Evolutionary conservation across 2,113 vertebrate genomes (phyloP).

Genomic region (Arizona elegans): DNA sequence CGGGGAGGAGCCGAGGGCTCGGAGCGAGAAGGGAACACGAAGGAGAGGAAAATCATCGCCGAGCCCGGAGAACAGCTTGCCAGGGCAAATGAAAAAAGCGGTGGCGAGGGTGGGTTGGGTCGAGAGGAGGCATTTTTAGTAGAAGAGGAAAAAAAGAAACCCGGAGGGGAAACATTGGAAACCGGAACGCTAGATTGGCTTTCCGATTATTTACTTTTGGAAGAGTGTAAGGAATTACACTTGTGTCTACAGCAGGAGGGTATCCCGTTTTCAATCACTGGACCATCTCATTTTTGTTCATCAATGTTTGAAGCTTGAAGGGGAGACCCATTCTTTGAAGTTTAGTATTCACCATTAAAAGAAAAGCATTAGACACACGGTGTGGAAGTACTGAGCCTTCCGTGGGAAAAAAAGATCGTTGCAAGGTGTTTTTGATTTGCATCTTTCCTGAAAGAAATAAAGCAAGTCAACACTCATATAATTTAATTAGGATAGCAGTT

Average conservation of each 20-base stretch:
- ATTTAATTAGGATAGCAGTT: neutral
- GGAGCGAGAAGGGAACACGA: too few relatives aligned
- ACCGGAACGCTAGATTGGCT: neutral
- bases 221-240: neutral
- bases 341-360: neutral
- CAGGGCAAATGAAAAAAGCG: neutral
- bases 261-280: neutral
- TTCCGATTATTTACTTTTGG: neutral
- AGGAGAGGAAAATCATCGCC: neutral
- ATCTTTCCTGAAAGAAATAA: neutral
- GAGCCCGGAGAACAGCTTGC: neutral
- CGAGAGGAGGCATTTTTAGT: neutral
- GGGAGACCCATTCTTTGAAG: neutral
- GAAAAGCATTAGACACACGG: neutral
- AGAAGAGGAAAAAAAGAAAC: rapidly evolving
- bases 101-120: neutral
- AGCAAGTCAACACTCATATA: neutral
- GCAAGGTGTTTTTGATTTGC: neutral
- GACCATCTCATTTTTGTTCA: neutral
- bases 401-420: neutral
- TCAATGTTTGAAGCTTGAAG: neutral
- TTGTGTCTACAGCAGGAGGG: neutral
- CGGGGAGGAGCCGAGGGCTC: neutral
- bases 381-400: neutral
- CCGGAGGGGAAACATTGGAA: neutral